Base-by-base conservation (phyloP, 2,113 vertebrate genomes). In the Dissostichus mawsoni region DNA sequence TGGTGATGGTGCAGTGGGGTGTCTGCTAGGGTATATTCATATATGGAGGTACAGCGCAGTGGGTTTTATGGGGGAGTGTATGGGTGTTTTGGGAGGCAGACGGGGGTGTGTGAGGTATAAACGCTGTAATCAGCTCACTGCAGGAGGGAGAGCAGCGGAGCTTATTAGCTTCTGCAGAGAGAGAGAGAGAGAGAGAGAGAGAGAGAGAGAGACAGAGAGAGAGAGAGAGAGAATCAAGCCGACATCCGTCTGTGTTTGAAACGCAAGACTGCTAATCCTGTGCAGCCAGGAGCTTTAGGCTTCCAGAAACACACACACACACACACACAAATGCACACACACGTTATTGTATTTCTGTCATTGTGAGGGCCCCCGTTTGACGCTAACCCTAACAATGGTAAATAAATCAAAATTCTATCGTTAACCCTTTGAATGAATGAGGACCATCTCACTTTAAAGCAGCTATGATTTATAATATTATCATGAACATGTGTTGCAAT, bases 111-210 rank as follows among this genome's bases (percentile, higher is more conserved):
- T 74, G 81, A 84, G 77, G 75, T 78, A 59, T 81, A 78, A 36
- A 78, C 48, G 73, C 82, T 61, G 82, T 80, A 87, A 87, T 89
- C 87, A 87, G 82, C 80, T 85, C 84, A 52, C 79, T 78, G 82
- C 84, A 84, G 87, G 87, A 87, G 76, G 84, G 70, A 50, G 74
- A 80, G 36, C 79, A 79, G 79, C 51, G 71, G 78, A 82, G 86
- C 73, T 87, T 82, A 87, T 86, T 89, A 87, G 78, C 75, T 87
- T 74, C 71, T 86, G 81, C 78, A 84, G 76, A 82, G 48, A 52
- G 23, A 58, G 23, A 57, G 45, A 44, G 59, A 44, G 59, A 66
- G 47, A 52, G 65, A 65, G 45, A 44, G 59, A 44, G 59, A 66
- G 47, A 52, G 65, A 65, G 76, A 82, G 48, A 52, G 23, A 58